A percentile compares a stretch with the other conserved stretches of the same genome.
Conservation (phyloP, 2,113 vertebrate species). For the Tringa solitaria region DNA sequence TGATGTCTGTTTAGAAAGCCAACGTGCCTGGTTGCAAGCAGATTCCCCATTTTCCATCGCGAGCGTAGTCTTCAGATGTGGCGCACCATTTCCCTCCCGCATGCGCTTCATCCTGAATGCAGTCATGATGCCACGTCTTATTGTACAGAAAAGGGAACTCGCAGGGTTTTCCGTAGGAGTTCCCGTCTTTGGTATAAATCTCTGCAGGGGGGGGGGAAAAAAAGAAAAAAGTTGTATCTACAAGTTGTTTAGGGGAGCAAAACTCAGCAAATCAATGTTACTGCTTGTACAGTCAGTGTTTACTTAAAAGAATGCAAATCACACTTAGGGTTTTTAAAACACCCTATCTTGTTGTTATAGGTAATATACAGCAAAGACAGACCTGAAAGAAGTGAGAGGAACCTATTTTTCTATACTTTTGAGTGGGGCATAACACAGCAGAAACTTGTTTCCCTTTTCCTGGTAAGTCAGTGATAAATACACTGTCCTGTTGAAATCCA, state of each 20-base stretch:
- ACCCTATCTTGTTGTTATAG: not conserved
- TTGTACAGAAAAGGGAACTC: conserved; percentile 88
- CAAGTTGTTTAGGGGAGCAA: not conserved
- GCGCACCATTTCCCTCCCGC: conserved; percentile 81
- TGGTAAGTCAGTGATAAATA: not conserved
- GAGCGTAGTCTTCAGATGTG: conserved; percentile 79
- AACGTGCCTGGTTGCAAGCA: conserved; percentile 86
- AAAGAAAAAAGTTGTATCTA: not conserved
- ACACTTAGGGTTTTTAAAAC: not conserved
- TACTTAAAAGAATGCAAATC: not conserved
- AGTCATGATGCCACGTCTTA: conserved; percentile 85
- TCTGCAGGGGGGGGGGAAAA: conserved; percentile 64
- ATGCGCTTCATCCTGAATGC: conserved; percentile 64
- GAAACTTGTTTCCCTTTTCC: not conserved
- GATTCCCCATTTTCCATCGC: conserved; percentile 79
- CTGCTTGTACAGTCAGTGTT: not conserved
- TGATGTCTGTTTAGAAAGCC: not conserved
- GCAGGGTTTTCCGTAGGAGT: conserved; percentile 86
- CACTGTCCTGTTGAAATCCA: not conserved
- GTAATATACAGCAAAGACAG: not conserved
- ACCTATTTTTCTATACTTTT: not conserved
- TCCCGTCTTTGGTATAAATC: conserved; percentile 84
- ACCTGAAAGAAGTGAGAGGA: not conserved
- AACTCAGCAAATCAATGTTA: not conserved
- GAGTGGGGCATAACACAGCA: not conserved